A percentile compares a stretch with the other conserved stretches of the same genome.
Evolutionary conservation across 1,140 invertebrate species (phyloP).

Genomic region (Drosophila ohnishii): DNA sequence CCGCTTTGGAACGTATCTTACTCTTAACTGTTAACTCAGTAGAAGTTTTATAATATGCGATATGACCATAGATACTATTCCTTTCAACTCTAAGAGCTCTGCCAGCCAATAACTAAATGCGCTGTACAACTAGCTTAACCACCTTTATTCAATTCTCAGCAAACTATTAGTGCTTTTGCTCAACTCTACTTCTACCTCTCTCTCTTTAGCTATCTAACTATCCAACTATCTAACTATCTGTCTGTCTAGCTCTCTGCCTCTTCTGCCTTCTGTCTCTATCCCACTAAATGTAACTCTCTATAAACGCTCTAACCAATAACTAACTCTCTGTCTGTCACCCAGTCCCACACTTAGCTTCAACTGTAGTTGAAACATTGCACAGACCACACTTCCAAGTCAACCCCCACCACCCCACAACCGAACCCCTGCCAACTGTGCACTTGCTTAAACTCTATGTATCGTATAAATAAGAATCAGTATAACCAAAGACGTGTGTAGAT

Average conservation of each 20-base stretch:
- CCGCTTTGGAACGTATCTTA: conserved; percentile 62
- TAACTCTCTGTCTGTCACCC: conserved; percentile 49
- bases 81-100: conserved; percentile 78
- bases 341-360: conserved; percentile 62
- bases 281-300: conserved; percentile 49
- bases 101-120: conserved; percentile 78
- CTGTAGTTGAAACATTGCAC: conserved; percentile 60
- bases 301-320: conserved; percentile 53
- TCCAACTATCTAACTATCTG: conserved; percentile 28
- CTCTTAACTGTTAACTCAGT: conserved; percentile 49
- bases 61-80: conserved; percentile 63
- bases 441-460: conserved; percentile 60
- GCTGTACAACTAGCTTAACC: conserved; percentile 78
- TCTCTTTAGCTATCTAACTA: conserved; percentile 45
- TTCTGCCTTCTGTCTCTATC: conserved; percentile 46
- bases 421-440: conserved; percentile 67
- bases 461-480: conserved; percentile 47
- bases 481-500: conserved; percentile 73
- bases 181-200: conserved; percentile 69
- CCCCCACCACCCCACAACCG: conserved; percentile 11
- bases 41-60: conserved; percentile 52
- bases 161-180: conserved; percentile 76
- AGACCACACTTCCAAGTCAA: conserved; percentile 26
- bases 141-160: conserved; percentile 66
- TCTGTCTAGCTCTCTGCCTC: conserved; percentile 52